These are phyloP conservation scores for Epinephelus lanceolatus DNA, from an alignment of 2,113 vertebrate species.

Conservation along the genomic window DNA sequence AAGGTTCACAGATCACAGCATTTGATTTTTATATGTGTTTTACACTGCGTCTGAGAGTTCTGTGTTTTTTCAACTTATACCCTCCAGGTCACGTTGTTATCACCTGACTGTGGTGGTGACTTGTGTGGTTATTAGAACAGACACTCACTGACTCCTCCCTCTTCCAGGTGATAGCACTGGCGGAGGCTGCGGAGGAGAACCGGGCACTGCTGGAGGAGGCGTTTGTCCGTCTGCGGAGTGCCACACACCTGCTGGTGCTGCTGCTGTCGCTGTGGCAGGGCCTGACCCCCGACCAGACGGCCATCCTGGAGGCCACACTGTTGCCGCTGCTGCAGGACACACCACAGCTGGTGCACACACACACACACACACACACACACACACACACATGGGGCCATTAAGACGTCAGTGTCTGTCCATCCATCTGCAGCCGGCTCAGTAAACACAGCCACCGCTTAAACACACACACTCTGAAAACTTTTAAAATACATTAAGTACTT, in stretches of 20 bases:
- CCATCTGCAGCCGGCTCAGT: constrained; percentile 56
- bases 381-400: constrained; percentile 45
- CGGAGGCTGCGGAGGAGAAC: constrained; percentile 92
- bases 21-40: too few relatives aligned
- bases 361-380: constrained; percentile 37
- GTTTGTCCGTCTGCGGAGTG: constrained; percentile 88
- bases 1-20: too few relatives aligned
- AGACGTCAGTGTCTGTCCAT: constrained; percentile 57
- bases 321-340: constrained; percentile 91
- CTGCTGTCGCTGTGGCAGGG: constrained; percentile 93
- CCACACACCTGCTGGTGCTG: constrained; percentile 91
- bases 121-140: too few relatives aligned
- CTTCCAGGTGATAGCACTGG: constrained; percentile 91
- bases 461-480: constrained; percentile 64
- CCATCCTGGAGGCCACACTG: constrained; percentile 92
- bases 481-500: constrained; percentile 65
- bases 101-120: neutral
- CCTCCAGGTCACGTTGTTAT: neutral
- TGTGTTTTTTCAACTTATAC: too few relatives aligned
- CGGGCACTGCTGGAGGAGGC: constrained; percentile 87
- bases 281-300: constrained; percentile 88
- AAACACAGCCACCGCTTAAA: constrained; percentile 59
- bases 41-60: too few relatives aligned
- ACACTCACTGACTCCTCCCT: neutral
- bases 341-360: constrained; percentile 88